A percentile compares a stretch with the other conserved stretches of the same genome.
These are phyloP conservation scores for Sphaeramia orbicularis DNA, from an alignment of 2,797 vertebrate species.

Conservation along the genomic window DNA sequence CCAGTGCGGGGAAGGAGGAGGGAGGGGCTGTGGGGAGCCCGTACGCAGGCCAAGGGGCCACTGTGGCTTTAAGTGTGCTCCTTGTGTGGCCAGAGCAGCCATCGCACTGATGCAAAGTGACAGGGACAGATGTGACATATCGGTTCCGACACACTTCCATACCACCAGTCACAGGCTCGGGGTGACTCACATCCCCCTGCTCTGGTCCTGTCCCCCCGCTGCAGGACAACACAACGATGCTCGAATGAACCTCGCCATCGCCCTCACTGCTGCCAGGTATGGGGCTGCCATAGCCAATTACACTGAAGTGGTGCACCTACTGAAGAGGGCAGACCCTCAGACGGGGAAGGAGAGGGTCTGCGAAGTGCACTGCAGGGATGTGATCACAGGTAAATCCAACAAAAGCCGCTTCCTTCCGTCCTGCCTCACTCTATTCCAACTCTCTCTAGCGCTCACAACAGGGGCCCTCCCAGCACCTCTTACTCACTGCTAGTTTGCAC, in stretches of 20 bases:
- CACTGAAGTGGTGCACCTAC: slow-evolving; percentile 91
- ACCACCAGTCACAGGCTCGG: slow-evolving; percentile 90
- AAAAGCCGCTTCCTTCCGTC: slow-evolving; percentile 67
- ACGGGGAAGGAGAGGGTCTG: slow-evolving; percentile 81
- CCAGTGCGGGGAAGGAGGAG: slow-evolving; percentile 31
- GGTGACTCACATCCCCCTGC: slow-evolving; percentile 94
- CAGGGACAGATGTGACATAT: slow-evolving; percentile 97
- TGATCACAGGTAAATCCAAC: slow-evolving; percentile 87
- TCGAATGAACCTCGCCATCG: slow-evolving; percentile 94
- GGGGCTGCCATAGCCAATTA: slow-evolving; percentile 96
- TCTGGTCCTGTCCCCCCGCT: slow-evolving; percentile 84
- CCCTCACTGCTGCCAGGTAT: slow-evolving; percentile 96
- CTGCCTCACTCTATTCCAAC: slow-evolving; percentile 55
- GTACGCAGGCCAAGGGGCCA: slow-evolving; percentile 78
- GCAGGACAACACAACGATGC: slow-evolving; percentile 96
- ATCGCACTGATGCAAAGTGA: slow-evolving; percentile 89
- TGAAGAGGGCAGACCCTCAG: slow-evolving; percentile 86
- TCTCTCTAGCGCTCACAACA: slow-evolving; percentile 65
- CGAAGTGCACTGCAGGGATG: slow-evolving; percentile 86
- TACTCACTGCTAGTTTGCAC: slow-evolving; percentile 81
- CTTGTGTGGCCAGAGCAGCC: slow-evolving; percentile 82
- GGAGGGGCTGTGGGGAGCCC: slow-evolving; percentile 26
- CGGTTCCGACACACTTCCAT: slow-evolving; percentile 94
- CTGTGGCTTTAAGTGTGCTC: slow-evolving; percentile 85
- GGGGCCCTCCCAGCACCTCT: slow-evolving; percentile 73